Conservation (phyloP, 2,888 invertebrate genomes). For the Meliscaeva auricollis region DNA sequence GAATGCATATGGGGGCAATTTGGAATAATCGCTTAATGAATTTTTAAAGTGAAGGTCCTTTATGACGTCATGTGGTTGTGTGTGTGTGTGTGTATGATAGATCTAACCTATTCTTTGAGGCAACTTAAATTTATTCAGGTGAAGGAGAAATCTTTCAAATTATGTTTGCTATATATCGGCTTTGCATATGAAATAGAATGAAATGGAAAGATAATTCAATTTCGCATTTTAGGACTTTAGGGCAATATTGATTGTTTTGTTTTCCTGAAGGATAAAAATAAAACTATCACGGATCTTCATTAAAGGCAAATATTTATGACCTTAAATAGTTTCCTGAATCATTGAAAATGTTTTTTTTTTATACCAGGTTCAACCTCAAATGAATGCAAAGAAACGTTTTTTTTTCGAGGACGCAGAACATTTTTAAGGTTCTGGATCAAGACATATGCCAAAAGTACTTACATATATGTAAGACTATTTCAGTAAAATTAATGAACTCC, state of each 20-base stretch:
- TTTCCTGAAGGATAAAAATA: background rate
- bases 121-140: conserved; percentile 37
- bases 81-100: conserved; percentile 30
- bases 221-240: conserved; percentile 18
- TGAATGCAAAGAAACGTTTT: too few relatives aligned
- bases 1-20: conserved; percentile 66
- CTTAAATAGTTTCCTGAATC: too few relatives aligned
- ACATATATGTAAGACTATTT: too few relatives aligned
- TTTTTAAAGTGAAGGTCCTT: conserved; percentile 69
- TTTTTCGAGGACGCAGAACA: too few relatives aligned
- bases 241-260: conserved; percentile 7
- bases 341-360: too few relatives aligned
- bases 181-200: conserved; percentile 11
- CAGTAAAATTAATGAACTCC: too few relatives aligned
- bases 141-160: conserved; percentile 47
- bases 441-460: too few relatives aligned
- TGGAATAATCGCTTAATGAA: conserved; percentile 71
- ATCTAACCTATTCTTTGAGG: conserved; percentile 41
- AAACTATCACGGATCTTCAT: too few relatives aligned
- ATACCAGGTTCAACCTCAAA: too few relatives aligned
- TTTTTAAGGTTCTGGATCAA: too few relatives aligned
- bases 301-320: too few relatives aligned
- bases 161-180: conserved; percentile 34
- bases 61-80: conserved; percentile 63
- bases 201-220: background rate